Evolutionary conservation across 2,113 vertebrate species (phyloP).

Genomic region (Anoplopoma fimbria): DNA sequence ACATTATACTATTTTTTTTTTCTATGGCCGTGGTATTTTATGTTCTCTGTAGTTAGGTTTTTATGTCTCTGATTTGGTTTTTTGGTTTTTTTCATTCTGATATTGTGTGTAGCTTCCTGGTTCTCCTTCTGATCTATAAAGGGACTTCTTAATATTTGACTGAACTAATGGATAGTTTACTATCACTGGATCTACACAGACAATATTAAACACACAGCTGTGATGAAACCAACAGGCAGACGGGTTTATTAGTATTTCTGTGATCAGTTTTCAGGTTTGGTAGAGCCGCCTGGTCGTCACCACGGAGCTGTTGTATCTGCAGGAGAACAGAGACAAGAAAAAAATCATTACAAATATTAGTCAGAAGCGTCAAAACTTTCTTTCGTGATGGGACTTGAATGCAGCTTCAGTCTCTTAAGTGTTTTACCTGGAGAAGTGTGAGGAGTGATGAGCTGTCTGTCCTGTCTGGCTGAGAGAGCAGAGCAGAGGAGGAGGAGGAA

Average conservation of each 20-base stretch:
- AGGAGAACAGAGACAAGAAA: too few species aligned
- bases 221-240: not conserved
- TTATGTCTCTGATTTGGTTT: too few species aligned
- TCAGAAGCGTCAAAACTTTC: not conserved
- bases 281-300: constrained; percentile 48
- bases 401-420: not conserved
- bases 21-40: too few species aligned
- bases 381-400: too few species aligned
- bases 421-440: constrained; percentile 65
- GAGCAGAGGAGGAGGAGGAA: not conserved
- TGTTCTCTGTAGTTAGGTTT: too few species aligned
- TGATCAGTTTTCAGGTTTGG: not conserved
- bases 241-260: not conserved
- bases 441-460: constrained; percentile 35
- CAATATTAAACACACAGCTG: not conserved
- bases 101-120: too few species aligned
- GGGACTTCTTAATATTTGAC: not conserved
- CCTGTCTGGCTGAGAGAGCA: constrained; percentile 23
- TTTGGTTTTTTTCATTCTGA: too few species aligned
- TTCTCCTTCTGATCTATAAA: too few species aligned
- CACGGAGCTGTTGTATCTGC: constrained; percentile 66
- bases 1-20: too few species aligned
- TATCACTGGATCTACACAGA: not conserved
- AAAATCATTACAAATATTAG: not conserved
- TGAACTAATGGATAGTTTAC: not conserved